A percentile compares a stretch with the other conserved stretches of the same genome.
Evolutionary conservation across 2,113 vertebrate species (phyloP).

Genomic region (Mirza zaza): DNA sequence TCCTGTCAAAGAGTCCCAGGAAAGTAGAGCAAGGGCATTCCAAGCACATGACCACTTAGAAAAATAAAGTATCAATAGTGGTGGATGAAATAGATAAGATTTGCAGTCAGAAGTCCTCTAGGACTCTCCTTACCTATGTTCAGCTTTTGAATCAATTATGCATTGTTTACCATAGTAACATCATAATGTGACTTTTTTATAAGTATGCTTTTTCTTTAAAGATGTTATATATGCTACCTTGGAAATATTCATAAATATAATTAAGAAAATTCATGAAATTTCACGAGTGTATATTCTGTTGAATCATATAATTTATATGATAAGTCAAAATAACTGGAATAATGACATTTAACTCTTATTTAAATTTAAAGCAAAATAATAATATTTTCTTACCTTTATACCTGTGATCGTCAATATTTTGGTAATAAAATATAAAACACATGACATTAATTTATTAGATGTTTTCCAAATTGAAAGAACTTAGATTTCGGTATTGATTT

Average conservation of each 20-base stretch:
- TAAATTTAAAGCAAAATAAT: neutral
- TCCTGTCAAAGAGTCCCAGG: neutral
- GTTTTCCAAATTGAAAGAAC: neutral
- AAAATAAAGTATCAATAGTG: neutral
- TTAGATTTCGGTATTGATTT: neutral
- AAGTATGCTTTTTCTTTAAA: neutral
- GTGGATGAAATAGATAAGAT: neutral
- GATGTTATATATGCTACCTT: neutral
- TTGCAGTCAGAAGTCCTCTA: neutral
- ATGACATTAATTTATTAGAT: neutral
- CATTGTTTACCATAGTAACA: neutral
- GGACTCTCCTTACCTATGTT: neutral
- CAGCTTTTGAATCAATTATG: constrained; percentile 14
- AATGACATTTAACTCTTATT: neutral
- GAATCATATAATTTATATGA: neutral
- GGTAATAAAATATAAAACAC: neutral
- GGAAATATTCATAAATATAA: neutral
- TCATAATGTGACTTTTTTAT: neutral
- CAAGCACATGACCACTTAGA: neutral
- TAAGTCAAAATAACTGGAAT: neutral
- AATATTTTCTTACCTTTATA: neutral
- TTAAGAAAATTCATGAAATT: constrained; percentile 42
- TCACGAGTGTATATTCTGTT: neutral
- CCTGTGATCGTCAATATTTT: neutral
- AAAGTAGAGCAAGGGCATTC: constrained; percentile 19